phyloP scores from a whole-genome alignment of 2,797 vertebrate species.

The Lindbergichthys nudifrons region DNA sequence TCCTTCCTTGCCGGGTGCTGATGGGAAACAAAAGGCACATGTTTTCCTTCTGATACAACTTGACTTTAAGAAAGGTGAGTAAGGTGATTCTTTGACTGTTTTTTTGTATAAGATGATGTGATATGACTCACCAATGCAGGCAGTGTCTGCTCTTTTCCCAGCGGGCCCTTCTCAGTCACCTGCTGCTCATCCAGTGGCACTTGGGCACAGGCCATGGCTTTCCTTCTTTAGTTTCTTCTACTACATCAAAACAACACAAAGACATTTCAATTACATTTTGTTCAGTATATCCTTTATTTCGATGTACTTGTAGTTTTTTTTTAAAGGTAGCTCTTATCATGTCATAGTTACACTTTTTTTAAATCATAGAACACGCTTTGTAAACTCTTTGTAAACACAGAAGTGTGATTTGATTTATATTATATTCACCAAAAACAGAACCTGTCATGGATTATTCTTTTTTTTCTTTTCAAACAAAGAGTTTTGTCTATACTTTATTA shows the following conservation, averaged over 20 bases:
- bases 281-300: neutral
- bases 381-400: too few species aligned
- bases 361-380: too few species aligned
- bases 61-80: neutral
- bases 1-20: constrained; percentile 92
- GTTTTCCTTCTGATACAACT: neutral
- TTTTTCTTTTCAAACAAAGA: too few species aligned
- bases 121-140: constrained; percentile 88
- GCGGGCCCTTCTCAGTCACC: constrained; percentile 83
- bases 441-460: too few species aligned
- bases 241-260: neutral
- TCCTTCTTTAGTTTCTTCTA: constrained; percentile 28
- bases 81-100: neutral
- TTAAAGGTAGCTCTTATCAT: neutral
- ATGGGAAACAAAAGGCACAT: constrained; percentile 5
- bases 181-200: constrained; percentile 92
- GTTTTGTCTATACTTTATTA: too few species aligned
- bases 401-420: too few species aligned
- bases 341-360: neutral
- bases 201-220: constrained; percentile 73
- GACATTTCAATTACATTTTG: neutral
- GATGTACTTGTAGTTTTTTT: neutral
- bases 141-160: constrained; percentile 85
- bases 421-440: too few species aligned
- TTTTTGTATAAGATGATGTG: neutral